These are phyloP conservation scores for Lasioglossum calceatum DNA, from an alignment of 2,888 invertebrate species.

Conservation along the genomic window DNA sequence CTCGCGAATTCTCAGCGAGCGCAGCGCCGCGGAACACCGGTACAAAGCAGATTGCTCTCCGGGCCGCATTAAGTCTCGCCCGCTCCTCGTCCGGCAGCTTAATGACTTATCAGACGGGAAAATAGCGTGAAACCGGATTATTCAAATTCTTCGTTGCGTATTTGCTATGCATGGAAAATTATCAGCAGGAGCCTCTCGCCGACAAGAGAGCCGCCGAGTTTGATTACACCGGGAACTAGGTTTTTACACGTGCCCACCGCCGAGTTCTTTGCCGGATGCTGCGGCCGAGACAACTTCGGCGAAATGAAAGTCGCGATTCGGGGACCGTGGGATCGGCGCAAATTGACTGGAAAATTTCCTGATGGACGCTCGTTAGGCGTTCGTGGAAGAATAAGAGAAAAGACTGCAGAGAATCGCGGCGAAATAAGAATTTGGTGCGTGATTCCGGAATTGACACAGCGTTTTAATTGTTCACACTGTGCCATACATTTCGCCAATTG, in stretches of 20 bases:
- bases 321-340: neutral
- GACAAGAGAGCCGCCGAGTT: slow-evolving; percentile 27
- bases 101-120: slow-evolving; percentile 56
- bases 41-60: slow-evolving; percentile 64
- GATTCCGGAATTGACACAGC: neutral
- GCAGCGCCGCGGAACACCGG: slow-evolving; percentile 46
- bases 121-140: slow-evolving; percentile 60
- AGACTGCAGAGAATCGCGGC: neutral
- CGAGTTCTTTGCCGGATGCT: neutral
- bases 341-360: neutral
- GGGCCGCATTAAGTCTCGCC: slow-evolving; percentile 46
- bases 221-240: slow-evolving; percentile 43
- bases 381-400: neutral
- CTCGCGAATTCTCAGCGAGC: slow-evolving; percentile 65
- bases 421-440: neutral
- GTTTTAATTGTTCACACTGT: neutral
- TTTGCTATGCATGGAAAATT: slow-evolving; percentile 60
- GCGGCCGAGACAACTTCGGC: neutral
- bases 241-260: neutral
- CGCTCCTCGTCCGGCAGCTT: slow-evolving; percentile 32
- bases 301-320: neutral
- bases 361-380: neutral
- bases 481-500: neutral
- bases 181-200: slow-evolving; percentile 36
- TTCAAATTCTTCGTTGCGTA: slow-evolving; percentile 59